phyloP scores from a whole-genome alignment of 1,140 invertebrate species.

The Lamellibrachia luymesi region DNA sequence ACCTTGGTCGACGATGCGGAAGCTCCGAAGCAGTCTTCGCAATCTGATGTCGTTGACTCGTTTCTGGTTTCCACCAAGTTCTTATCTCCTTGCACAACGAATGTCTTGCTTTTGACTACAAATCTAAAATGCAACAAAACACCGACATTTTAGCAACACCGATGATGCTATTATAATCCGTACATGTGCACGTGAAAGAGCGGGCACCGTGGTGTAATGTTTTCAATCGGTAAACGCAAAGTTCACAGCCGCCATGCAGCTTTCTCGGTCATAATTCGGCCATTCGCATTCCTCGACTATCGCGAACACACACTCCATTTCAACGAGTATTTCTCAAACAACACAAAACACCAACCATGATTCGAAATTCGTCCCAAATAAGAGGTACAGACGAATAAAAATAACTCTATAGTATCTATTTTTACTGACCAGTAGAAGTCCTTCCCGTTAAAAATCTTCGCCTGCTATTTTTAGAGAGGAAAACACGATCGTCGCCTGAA shows the following conservation, averaged over 20 bases:
- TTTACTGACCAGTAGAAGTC: constrained; percentile 21
- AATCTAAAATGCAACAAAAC: constrained; percentile 1
- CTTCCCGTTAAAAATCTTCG: constrained; percentile 19
- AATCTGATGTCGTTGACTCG: background rate
- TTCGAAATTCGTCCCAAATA: constrained; percentile 7
- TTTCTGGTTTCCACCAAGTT: background rate
- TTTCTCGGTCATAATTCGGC: constrained; percentile 4
- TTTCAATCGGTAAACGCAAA: background rate
- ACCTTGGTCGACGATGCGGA: background rate
- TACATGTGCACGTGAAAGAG: background rate
- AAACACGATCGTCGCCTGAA: constrained; percentile 21
- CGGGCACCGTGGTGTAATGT: background rate
- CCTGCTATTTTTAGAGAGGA: constrained; percentile 23
- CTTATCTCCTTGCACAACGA: background rate
- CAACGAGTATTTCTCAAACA: background rate
- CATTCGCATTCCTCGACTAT: constrained; percentile 4
- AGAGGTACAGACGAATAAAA: constrained; percentile 11
- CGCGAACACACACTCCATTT: background rate
- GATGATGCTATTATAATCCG: background rate
- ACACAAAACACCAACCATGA: background rate
- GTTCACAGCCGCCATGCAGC: background rate
- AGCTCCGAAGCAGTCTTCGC: background rate
- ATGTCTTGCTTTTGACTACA: background rate
- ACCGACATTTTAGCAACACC: background rate
- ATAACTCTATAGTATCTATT: constrained; percentile 19